These are phyloP conservation scores for Portunus trituberculatus DNA, from an alignment of 1,140 invertebrate genomes.

Conservation along the genomic window DNA sequence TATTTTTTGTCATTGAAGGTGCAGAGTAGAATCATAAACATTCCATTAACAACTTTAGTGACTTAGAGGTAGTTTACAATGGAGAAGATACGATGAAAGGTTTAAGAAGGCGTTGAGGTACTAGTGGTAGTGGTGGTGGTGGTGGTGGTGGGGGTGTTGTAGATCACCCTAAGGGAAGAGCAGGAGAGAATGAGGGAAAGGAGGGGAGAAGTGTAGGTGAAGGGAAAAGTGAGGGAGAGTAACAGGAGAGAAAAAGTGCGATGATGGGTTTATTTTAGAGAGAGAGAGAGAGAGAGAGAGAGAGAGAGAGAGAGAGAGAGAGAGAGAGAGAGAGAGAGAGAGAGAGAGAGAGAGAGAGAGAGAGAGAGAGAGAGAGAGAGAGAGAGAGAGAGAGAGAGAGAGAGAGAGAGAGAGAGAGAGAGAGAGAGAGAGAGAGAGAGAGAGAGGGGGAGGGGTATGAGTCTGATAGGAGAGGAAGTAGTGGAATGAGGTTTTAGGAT, in stretches of 20 bases:
- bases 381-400: background rate
- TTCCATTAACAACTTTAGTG: no score
- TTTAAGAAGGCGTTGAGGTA: no score
- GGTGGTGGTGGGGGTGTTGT: no score
- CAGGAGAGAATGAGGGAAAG: background rate
- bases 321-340: background rate
- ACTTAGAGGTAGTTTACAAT: no score
- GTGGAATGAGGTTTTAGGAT: background rate
- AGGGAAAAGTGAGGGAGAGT: background rate
- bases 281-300: background rate
- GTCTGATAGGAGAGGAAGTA: background rate
- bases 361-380: background rate
- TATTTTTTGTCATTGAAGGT: no score
- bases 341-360: conserved; percentile 15
- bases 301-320: background rate
- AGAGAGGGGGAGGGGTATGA: background rate
- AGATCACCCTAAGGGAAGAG: no score
- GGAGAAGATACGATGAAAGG: no score
- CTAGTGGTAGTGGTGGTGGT: no score
- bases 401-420: conserved; percentile 15
- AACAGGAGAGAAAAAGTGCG: background rate
- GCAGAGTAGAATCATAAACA: no score
- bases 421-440: background rate
- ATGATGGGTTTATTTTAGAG: background rate
- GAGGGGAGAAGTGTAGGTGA: no score